These are phyloP conservation scores for Thereva unica DNA, from an alignment of 2,888 invertebrate genomes.

Conservation along the genomic window DNA sequence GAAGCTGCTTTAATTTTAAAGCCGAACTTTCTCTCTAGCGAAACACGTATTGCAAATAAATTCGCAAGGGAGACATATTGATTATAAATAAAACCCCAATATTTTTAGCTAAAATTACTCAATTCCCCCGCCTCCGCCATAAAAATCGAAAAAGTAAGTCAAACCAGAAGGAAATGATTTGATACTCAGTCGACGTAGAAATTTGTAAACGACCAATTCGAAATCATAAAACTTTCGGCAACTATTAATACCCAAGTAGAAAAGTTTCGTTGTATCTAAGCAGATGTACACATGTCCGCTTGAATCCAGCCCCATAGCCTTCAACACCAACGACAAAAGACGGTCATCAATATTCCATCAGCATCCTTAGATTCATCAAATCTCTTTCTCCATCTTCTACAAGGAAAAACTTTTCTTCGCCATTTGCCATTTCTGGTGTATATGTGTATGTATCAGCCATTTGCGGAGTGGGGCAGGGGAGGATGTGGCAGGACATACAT, in stretches of 20 bases:
- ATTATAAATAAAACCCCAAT: too few species aligned
- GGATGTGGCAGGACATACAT: too few species aligned
- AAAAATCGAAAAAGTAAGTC: too few species aligned
- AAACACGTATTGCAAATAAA: too few species aligned
- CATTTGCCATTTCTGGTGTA: constrained; percentile 33
- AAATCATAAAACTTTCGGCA: constrained; percentile 29
- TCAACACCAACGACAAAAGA: constrained; percentile 30
- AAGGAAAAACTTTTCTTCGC: constrained; percentile 35
- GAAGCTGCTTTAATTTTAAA: too few species aligned
- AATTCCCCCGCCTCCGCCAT: too few species aligned
- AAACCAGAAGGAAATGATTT: too few species aligned
- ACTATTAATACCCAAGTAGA: constrained; percentile 19
- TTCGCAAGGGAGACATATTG: too few species aligned
- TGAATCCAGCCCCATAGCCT: constrained; percentile 1
- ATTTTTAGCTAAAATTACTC: too few species aligned
- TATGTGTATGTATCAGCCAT: background rate
- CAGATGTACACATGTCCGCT: constrained; percentile 16
- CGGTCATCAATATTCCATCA: constrained; percentile 41
- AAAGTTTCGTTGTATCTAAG: background rate
- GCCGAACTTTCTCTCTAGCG: too few species aligned
- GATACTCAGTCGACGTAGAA: constrained; percentile 3
- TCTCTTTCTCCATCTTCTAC: constrained; percentile 10
- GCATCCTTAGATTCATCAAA: constrained; percentile 40
- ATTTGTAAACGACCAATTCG: constrained; percentile 34
- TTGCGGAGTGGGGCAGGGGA: background rate